These are phyloP conservation scores for Brachionus rubens DNA, from an alignment of 1,140 invertebrate species.

Conservation along the genomic window DNA sequence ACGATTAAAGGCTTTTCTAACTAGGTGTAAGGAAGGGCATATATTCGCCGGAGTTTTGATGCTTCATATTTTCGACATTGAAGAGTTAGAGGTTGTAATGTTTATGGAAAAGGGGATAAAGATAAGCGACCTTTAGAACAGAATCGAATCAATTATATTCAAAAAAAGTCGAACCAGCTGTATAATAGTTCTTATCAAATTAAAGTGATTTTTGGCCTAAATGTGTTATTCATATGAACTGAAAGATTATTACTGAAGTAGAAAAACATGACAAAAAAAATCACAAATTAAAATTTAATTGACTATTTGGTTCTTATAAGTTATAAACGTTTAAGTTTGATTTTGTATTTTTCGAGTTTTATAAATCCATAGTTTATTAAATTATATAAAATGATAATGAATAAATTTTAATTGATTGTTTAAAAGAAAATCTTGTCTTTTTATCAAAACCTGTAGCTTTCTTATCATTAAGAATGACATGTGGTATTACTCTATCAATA, in stretches of 20 bases:
- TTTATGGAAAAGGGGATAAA: neutral
- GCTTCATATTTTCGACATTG: neutral
- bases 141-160: neutral
- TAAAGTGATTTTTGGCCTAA: constrained; percentile 5
- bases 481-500: constrained; percentile 16
- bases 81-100: neutral
- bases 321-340: too few relatives aligned
- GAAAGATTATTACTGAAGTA: too few relatives aligned
- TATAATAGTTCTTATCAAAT: neutral
- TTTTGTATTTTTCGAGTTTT: too few relatives aligned
- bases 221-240: constrained; percentile 33
- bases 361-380: too few relatives aligned
- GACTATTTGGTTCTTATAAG: too few relatives aligned
- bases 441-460: constrained; percentile 18
- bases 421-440: too few relatives aligned
- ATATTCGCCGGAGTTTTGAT: neutral
- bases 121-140: neutral
- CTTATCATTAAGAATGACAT: constrained; percentile 11
- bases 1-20: neutral
- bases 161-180: neutral
- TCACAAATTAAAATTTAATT: too few relatives aligned
- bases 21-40: constrained; percentile 6
- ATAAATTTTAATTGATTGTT: too few relatives aligned
- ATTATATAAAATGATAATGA: too few relatives aligned
- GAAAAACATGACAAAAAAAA: too few relatives aligned